phyloP scores from a whole-genome alignment of 2,888 invertebrate species.

The Sclerodermus sp. region DNA sequence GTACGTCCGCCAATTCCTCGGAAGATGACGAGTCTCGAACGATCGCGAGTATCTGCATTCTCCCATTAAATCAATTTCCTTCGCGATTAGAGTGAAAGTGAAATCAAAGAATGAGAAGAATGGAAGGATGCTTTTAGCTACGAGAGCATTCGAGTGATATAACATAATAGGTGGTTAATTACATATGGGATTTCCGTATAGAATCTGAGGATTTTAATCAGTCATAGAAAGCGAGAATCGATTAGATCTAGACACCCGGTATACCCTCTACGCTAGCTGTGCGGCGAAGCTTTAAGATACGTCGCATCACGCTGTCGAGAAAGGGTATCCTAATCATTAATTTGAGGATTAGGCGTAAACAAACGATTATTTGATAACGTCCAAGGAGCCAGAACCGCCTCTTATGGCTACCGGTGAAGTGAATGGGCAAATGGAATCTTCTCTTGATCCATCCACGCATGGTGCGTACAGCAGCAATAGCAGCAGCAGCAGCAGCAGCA shows the following conservation, averaged over 20 bases:
- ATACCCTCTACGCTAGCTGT: constrained; percentile 14
- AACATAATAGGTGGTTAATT: too few species aligned
- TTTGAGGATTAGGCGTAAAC: constrained; percentile 55
- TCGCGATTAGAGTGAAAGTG: too few species aligned
- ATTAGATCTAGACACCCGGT: constrained; percentile 32
- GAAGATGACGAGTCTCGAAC: too few species aligned
- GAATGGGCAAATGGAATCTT: constrained; percentile 30
- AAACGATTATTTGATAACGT: constrained; percentile 57
- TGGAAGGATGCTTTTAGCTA: too few species aligned
- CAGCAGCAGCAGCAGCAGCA: too few species aligned
- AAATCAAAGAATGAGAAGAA: too few species aligned
- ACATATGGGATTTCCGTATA: too few species aligned
- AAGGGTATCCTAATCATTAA: constrained; percentile 53
- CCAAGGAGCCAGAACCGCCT: constrained; percentile 39
- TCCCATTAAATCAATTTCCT: too few species aligned
- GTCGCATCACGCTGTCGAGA: constrained; percentile 45
- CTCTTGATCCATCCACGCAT: constrained; percentile 33
- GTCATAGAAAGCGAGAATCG: not conserved
- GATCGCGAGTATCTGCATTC: too few species aligned
- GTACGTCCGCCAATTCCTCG: too few species aligned
- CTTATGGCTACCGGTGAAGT: constrained; percentile 34
- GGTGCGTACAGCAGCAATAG: constrained; percentile 16
- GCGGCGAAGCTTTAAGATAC: constrained; percentile 48
- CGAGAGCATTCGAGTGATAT: too few species aligned
- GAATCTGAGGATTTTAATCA: too few species aligned